Conservation (phyloP, 2,888 invertebrate species). For the Plagiodera versicolora region DNA sequence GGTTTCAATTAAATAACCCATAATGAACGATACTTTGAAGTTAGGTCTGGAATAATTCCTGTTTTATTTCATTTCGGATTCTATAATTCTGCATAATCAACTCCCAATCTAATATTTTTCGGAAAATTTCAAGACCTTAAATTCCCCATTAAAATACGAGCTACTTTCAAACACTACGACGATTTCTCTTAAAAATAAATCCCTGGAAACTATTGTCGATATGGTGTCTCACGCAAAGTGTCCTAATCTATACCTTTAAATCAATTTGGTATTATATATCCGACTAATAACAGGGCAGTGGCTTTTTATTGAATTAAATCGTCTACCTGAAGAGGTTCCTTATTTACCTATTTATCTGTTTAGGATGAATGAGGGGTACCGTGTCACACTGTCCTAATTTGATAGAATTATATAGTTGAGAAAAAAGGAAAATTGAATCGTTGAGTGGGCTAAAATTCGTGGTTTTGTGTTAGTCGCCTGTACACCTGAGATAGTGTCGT, state of each 20-base stretch:
- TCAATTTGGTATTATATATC: slow-evolving; percentile 10
- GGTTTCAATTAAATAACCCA: too few relatives aligned
- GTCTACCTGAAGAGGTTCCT: slow-evolving; percentile 18
- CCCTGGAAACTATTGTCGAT: too few relatives aligned
- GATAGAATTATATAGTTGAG: neutral
- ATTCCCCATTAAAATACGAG: too few relatives aligned
- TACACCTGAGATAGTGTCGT: neutral
- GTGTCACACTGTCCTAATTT: neutral
- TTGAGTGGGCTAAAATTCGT: neutral
- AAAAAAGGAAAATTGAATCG: neutral
- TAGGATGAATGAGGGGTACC: neutral
- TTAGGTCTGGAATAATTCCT: too few relatives aligned
- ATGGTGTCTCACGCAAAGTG: neutral
- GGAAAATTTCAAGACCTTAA: too few relatives aligned
- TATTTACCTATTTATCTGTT: neutral
- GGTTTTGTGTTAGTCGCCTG: neutral
- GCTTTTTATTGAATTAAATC: slow-evolving; percentile 32
- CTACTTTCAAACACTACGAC: too few relatives aligned
- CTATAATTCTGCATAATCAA: too few relatives aligned
- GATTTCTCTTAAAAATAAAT: too few relatives aligned
- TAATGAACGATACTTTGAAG: too few relatives aligned
- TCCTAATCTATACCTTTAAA: neutral
- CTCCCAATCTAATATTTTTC: too few relatives aligned
- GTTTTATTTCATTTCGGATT: too few relatives aligned
- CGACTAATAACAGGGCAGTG: slow-evolving; percentile 35